Base-by-base conservation (phyloP, 2,113 vertebrate species). In the Oncorhynchus masou region DNA sequence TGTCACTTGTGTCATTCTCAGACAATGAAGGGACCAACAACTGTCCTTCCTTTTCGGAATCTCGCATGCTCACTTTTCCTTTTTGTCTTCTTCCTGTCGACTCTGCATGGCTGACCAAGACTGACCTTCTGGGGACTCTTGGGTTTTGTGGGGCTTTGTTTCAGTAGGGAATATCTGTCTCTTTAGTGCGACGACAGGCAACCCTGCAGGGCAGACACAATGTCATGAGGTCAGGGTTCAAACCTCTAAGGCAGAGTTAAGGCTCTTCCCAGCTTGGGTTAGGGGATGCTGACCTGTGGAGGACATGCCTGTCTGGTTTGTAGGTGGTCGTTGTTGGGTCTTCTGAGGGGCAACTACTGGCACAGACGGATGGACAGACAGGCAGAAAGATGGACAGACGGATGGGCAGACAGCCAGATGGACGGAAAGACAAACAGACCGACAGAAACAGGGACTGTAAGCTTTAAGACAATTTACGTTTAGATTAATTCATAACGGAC, bases 11-110 rank as follows among this genome's bases (percentile, higher is more conserved):
- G 90, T 88, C 82, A 86, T 70, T 16, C 62, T 78, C 82, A 78
- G 79, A 94, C 92, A 94, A 94, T 90, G 81, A 85, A 82, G 59
- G n/a, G 79, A 83, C 81, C 86, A 87, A 91, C 90, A 90, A 93
- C 87, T 88, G 89, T 72, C 83, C 74, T 74, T 82, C 85, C 79
- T 73, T 83, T 80, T 27, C 45, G 31, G 16, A 31, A 68, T 29
- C n/a, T 68, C 49, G 69, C 59, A 65, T 73, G 25, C 68, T 80
- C 80, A 79, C 79, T 76, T 80, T 68, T 60, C 27, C 48, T 81
- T 48, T 64, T 16, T 39, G 51, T 54, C 51, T 19, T 39, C 24
- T 45, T 68, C 69, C 31, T 59, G 57, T 12, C 5, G 39, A 9
- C n/a, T 77, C 83, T 78, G 73, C 59, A 24, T 16, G 7, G 22